Evolutionary conservation across 1,140 invertebrate genomes (phyloP), one percentile per base, ranked within the genome.

Genomic region (Drosophila repleta): DNA sequence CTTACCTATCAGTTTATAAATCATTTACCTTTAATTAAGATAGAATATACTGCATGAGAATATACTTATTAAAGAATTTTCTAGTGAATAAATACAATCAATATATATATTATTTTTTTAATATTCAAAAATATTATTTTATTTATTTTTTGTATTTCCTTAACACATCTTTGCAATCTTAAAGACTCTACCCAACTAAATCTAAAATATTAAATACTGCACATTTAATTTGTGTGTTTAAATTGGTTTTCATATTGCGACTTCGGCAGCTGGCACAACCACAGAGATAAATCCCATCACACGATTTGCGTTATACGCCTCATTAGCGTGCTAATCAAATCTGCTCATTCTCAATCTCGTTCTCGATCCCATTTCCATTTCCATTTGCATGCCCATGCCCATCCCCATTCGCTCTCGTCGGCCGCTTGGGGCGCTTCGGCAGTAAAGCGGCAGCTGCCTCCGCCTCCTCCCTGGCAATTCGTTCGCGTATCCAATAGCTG

Each of bases 401-500:
- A 43, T 17, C 1, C 11, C n/a, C 4, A 8, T 15, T 18, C 35
- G 15, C 13, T 20, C 13, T 39, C 37, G 24, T 13, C 49, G 53
- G 57, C 37, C 66, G 78, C 62, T 78, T 69, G 39, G 72, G 66
- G 55, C 69, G 65, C 15, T 75, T 70, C 11, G 82, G 82, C 57
- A 82, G 37, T 15, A 87, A 43, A 1, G 79, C 87, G 3, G 66
- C 74, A 7, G 85, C 85, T 8, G 85, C 85, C 55, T 79, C 82
- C 7, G 65, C 74, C 53, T 90, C 89, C 57, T 90, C 90, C 35
- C 70, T 62, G 35, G 89, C 90, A 56, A 90, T 90, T 49, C 72
- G 74, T 32, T 90, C 74, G 48, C 82, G 80, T 64, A 91, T 90
- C 90, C 87, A 90, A 74, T 90, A 88, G 58, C 82, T 87, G 55